phyloP scores from a whole-genome alignment of 2,888 invertebrate genomes.

The Caenorhabditis sulstoni region DNA sequence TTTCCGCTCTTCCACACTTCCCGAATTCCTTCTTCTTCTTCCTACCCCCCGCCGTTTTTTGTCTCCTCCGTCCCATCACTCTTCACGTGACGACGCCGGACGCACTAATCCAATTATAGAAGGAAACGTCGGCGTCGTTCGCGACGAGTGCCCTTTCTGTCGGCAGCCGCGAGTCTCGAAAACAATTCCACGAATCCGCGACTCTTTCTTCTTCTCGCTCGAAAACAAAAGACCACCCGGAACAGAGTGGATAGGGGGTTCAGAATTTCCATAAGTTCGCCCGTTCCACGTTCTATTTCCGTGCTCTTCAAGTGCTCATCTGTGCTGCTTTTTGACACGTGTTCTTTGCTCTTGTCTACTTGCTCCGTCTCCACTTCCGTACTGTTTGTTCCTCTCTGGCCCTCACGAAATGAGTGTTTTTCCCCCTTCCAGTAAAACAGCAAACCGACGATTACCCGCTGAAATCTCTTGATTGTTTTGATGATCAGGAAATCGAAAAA shows the following conservation, averaged over 20 bases:
- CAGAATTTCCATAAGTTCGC: slow-evolving; percentile 35
- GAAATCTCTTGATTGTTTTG: slow-evolving; percentile 25
- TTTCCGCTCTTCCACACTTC: slow-evolving; percentile 8
- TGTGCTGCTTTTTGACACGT: slow-evolving; percentile 18
- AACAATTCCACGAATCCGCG: slow-evolving; percentile 7
- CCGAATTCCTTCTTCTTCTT: slow-evolving; percentile 4
- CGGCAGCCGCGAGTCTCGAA: background rate
- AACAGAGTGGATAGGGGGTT: slow-evolving; percentile 5
- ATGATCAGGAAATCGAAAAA: slow-evolving; percentile 38
- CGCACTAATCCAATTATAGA: slow-evolving; percentile 31
- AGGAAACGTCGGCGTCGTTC: slow-evolving; percentile 15
- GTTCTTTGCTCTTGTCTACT: slow-evolving; percentile 49
- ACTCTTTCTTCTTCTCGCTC: background rate
- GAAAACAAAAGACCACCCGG: background rate
- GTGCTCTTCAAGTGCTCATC: slow-evolving; percentile 28
- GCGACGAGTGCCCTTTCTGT: slow-evolving; percentile 20
- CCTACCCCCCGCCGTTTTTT: too few relatives aligned
- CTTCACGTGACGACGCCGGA: slow-evolving; percentile 8
- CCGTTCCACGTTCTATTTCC: slow-evolving; percentile 17
- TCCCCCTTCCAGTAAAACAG: slow-evolving; percentile 1
- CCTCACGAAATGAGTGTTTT: slow-evolving; percentile 14
- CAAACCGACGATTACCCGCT: background rate
- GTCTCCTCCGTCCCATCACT: background rate
- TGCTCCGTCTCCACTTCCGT: slow-evolving; percentile 19
- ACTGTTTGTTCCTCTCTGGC: slow-evolving; percentile 30